phyloP scores from a whole-genome alignment of 2,797 vertebrate genomes.

The Uromys caudimaculatus region DNA sequence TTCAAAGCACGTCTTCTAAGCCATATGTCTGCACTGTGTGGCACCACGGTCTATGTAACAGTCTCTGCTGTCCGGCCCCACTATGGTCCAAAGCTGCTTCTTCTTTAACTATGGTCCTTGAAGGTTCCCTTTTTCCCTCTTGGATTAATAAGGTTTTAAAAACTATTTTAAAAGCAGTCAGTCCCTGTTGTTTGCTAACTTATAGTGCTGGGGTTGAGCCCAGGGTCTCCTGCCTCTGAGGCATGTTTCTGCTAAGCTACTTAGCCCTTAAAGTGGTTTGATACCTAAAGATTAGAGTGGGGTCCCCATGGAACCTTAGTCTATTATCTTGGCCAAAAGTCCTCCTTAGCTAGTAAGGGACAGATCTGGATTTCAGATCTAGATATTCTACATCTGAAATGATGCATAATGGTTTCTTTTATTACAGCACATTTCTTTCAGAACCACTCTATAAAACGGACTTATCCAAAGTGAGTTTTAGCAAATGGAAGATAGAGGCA shows the following conservation, averaged over 20 bases:
- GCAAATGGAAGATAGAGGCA: neutral
- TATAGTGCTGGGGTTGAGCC: neutral
- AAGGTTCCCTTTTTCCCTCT: neutral
- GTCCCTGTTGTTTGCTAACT: neutral
- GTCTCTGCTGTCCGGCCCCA: neutral
- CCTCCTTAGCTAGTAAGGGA: neutral
- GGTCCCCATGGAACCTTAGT: neutral
- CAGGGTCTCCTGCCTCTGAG: too few species aligned
- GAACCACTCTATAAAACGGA: neutral
- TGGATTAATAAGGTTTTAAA: neutral
- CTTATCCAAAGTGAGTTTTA: conserved; percentile 34
- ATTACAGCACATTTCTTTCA: neutral
- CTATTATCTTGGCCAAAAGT: neutral
- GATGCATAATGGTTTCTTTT: neutral
- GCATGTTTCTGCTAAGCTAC: neutral
- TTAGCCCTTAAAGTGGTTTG: neutral
- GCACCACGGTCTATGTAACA: neutral
- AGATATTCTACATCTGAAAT: conserved; percentile 5
- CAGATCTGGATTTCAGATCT: neutral
- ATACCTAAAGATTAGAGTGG: neutral
- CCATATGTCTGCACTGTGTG: neutral
- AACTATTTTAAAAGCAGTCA: neutral
- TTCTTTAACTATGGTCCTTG: neutral
- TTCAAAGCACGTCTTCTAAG: neutral
- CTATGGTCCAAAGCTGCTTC: neutral